phyloP scores from a whole-genome alignment of 2,888 invertebrate genomes.

The Craniophora ligustri region DNA sequence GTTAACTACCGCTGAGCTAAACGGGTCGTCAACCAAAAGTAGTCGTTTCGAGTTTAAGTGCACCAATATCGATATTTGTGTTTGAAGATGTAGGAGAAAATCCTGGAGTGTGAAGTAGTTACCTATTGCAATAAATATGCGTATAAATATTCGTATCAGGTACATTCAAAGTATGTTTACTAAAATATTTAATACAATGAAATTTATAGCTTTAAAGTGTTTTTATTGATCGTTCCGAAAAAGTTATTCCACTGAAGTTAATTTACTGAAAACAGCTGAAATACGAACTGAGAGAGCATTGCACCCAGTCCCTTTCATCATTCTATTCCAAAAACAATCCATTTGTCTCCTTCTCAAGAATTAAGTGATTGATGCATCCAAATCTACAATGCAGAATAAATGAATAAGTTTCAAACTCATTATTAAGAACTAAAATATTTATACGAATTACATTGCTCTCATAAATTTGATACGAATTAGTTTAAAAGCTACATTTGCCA shows the following conservation, averaged over 20 bases:
- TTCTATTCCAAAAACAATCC: slow-evolving; percentile 20
- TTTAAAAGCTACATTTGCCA: slow-evolving; percentile 28
- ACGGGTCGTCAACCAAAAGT: too few relatives aligned
- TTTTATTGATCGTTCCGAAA: neutral
- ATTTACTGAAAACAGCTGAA: neutral
- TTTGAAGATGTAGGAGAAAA: too few relatives aligned
- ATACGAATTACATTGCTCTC: slow-evolving; percentile 4
- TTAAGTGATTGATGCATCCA: slow-evolving; percentile 38
- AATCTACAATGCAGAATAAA: slow-evolving; percentile 36
- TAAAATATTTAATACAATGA: too few relatives aligned
- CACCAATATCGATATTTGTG: too few relatives aligned
- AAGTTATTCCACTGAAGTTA: neutral
- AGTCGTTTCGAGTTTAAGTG: too few relatives aligned
- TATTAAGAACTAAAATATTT: slow-evolving; percentile 31
- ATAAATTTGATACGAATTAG: slow-evolving; percentile 37
- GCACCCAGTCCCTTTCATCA: slow-evolving; percentile 8
- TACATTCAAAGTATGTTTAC: too few relatives aligned
- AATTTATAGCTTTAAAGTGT: neutral
- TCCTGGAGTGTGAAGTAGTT: too few relatives aligned
- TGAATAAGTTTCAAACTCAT: slow-evolving; percentile 30
- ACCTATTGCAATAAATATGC: too few relatives aligned
- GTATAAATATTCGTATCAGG: too few relatives aligned
- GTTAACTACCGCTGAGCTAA: too few relatives aligned
- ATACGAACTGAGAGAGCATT: slow-evolving; percentile 11
- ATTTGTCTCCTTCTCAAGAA: slow-evolving; percentile 28